Evolutionary conservation across 2,888 invertebrate species (phyloP), one percentile per base, ranked within the genome.

Genomic region (Glomeris marginata): DNA sequence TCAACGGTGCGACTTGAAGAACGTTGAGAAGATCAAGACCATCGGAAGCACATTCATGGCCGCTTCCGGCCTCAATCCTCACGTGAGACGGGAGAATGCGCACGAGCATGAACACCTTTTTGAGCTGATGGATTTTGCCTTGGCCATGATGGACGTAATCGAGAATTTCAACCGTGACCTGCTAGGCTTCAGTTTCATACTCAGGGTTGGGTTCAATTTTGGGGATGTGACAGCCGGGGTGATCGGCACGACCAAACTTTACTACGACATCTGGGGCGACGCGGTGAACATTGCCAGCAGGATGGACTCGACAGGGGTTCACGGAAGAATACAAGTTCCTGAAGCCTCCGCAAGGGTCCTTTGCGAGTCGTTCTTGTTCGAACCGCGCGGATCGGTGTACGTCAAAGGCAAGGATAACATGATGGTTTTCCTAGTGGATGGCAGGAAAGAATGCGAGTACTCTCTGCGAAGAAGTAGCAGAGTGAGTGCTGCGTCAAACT

Each of bases 181-280:
- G 57, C 73, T 94, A 34, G 87, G 86, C 56, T 92, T 92, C 63
- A 85, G 88, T 65, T 75, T 91, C 51, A 81, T 87, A 44, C 69
- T 91, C 35, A 57, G 66, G 54, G 82, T 91, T 54, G 92, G 92
- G 2, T 87, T 81, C 63, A 94, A 95, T 68, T 84, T 81, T 59
- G 95, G 95, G 0, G 92, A 94, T 59, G 91, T 97, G 0, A 94
- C 94, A 0, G 92, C 95, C 0, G 94, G 94, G 1, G 75, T 97
- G 2, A 94, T 97, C 48, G 95, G 95, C 0, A 92, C 92, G 6
- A 86, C 86, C 1, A 97, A 95, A 64, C 71, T 97, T 53, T 87
- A 90, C 66, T 97, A 94, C 61, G 95, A 95, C 66, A 95, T 95
- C 60, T 97, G 95, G 95, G 95, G 95, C 0, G 95, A 97, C 66